Evolutionary conservation across 30 jellyfish, hydroid and myxozoan species (phyloP), one percentile per base, ranked within the genome.

Genomic region (Rhopilema esculentum): DNA sequence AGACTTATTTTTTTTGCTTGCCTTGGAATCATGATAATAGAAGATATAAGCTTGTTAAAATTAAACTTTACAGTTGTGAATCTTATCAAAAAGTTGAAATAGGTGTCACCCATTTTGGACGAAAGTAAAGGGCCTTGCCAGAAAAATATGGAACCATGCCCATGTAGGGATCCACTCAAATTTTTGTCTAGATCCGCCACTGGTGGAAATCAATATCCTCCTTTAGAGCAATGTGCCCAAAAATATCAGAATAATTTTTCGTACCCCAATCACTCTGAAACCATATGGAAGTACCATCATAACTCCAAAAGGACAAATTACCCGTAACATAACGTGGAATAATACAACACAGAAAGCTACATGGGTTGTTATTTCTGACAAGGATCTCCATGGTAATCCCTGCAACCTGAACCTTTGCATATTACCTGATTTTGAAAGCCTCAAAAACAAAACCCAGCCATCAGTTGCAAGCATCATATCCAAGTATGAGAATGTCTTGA

Each of bases 271-370:
- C 62, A 57, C 65, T 63, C 78, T 53, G 9, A 19, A 48, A 51
- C 66, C 66, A 51, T 51, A 19, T 51, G 66, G 66, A 51, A 51
- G 66, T 19, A 51, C 15, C 15, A 68, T 68, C 79, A 68, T 68
- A 23, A 68, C 79, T 52, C 79, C 79, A 49, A 68, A 68, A 68
- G 79, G 79, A n/a, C n/a, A n/a, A n/a, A n/a, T n/a, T n/a, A n/a
- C 49, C 79, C 79, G 25, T 15, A 52, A 68, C 15, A 68, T 52
- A 25, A 68, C 79, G 27, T 68, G 79, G 49, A n/a, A 53, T 53
- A 68, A 20, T 68, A 4, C 21, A 25, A 68, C 79, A 68, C 26
- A 21, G 16, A 68, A 70, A 19, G 66, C 66, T 51, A 51, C 66
- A 51, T 51, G 66, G 66, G 66, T 51, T 51, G 19, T 51, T 51